These are phyloP conservation scores for Agrotis puta DNA, from an alignment of 2,888 invertebrate species.

Conservation along the genomic window DNA sequence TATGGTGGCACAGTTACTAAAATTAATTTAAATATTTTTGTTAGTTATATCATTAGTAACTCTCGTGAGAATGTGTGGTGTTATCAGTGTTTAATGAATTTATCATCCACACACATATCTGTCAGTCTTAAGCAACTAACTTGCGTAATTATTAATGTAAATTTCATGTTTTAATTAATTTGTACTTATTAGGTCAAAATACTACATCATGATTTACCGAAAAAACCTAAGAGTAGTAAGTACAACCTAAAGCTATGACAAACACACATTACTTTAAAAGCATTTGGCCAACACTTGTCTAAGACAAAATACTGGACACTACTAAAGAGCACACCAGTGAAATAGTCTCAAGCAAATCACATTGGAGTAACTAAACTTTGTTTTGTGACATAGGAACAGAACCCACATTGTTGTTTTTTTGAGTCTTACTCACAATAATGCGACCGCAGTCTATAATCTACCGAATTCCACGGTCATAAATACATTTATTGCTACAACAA, in stretches of 20 bases:
- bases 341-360: slow-evolving; percentile 8
- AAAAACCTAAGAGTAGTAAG: slow-evolving; percentile 57
- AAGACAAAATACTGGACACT: slow-evolving; percentile 2
- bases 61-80: background rate
- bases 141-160: slow-evolving; percentile 26
- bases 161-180: slow-evolving; percentile 52
- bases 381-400: slow-evolving; percentile 27
- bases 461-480: background rate
- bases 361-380: slow-evolving; percentile 8
- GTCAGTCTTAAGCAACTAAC: slow-evolving; percentile 31
- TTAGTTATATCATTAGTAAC: background rate
- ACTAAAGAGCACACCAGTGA: slow-evolving; percentile 1
- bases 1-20: slow-evolving; percentile 19
- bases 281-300: slow-evolving; percentile 7
- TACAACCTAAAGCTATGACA: slow-evolving; percentile 41
- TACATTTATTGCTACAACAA: slow-evolving; percentile 12
- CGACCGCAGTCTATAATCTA: background rate
- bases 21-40: slow-evolving; percentile 11
- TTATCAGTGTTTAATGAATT: slow-evolving; percentile 4
- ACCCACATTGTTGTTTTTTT: background rate
- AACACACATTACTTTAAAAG: slow-evolving; percentile 13
- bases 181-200: slow-evolving; percentile 59
- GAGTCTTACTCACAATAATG: slow-evolving; percentile 8
- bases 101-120: slow-evolving; percentile 22
- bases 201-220: slow-evolving; percentile 60